Evolutionary conservation across 2,797 vertebrate species (phyloP).

Genomic region (Fistularia tabacaria): DNA sequence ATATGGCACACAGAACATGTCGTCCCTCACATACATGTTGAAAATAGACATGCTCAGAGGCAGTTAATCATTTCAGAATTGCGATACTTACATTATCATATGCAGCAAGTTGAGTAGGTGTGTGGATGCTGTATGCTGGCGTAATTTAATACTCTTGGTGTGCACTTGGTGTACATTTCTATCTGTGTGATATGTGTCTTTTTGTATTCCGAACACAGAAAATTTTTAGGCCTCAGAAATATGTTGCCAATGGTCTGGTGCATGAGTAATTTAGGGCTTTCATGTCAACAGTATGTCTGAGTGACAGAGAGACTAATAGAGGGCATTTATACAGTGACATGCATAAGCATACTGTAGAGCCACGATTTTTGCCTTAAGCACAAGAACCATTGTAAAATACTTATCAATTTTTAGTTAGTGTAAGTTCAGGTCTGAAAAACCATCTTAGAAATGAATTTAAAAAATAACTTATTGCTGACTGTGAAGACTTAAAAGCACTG

Average conservation of each 20-base stretch:
- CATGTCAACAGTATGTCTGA: constrained; percentile 21
- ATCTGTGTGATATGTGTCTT: neutral
- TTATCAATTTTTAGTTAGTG: too few relatives aligned
- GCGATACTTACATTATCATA: constrained; percentile 14
- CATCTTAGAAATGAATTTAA: too few relatives aligned
- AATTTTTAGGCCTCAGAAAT: constrained; percentile 1
- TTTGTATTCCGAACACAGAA: constrained; percentile 1
- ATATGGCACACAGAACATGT: neutral
- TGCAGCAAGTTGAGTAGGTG: constrained; percentile 13
- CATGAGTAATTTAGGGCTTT: constrained; percentile 2
- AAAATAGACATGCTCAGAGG: constrained; percentile 23
- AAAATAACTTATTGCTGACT: too few relatives aligned
- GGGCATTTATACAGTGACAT: constrained; percentile 44
- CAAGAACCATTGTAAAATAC: neutral
- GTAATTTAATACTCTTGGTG: too few relatives aligned
- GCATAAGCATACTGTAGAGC: constrained; percentile 12
- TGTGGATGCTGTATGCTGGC: too few relatives aligned
- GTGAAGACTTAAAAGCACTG: too few relatives aligned
- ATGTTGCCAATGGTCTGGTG: constrained; percentile 13
- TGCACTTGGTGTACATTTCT: neutral
- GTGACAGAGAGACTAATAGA: constrained; percentile 37
- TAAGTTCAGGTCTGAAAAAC: too few relatives aligned
- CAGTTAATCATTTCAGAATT: constrained; percentile 46
- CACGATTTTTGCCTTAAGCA: neutral
- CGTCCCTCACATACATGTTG: constrained; percentile 17